These are phyloP conservation scores for Lemur catta DNA, from an alignment of 2,797 vertebrate species.

Conservation along the genomic window DNA sequence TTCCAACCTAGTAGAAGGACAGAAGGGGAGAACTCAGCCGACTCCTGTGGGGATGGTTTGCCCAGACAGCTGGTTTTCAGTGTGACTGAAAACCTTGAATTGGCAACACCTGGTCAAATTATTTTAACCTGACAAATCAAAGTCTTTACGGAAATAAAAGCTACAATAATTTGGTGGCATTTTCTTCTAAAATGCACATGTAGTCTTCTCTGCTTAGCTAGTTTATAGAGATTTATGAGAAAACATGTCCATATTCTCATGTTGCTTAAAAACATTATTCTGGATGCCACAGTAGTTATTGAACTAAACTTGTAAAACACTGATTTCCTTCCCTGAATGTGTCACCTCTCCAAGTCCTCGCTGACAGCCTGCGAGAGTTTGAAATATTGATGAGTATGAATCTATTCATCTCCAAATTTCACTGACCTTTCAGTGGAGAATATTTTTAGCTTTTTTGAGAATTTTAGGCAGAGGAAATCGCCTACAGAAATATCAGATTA, in stretches of 20 bases:
- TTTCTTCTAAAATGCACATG: neutral
- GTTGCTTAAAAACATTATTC: neutral
- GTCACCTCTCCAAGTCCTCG: neutral
- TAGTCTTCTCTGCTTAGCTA: neutral
- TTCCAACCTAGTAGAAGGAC: fast-evolving
- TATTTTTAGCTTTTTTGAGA: slow-evolving; percentile 43
- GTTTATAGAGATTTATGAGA: neutral
- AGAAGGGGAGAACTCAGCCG: too few relatives aligned
- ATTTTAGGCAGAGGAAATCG: slow-evolving; percentile 11
- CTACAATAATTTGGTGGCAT: neutral
- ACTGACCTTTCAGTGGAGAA: slow-evolving; percentile 17
- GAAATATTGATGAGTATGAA: slow-evolving; percentile 44
- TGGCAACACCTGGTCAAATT: neutral
- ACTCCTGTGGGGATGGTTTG: fast-evolving
- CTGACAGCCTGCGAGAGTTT: neutral
- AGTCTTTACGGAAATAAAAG: neutral
- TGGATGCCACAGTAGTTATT: neutral
- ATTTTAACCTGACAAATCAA: neutral
- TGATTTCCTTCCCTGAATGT: neutral
- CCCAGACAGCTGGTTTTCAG: neutral
- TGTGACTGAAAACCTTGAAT: neutral
- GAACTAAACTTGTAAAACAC: neutral
- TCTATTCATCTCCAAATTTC: slow-evolving; percentile 23
- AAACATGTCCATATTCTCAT: neutral
- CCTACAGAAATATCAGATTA: neutral